Evolutionary conservation across 1,140 invertebrate genomes (phyloP).

Genomic region (Drosophila tsacasi): DNA sequence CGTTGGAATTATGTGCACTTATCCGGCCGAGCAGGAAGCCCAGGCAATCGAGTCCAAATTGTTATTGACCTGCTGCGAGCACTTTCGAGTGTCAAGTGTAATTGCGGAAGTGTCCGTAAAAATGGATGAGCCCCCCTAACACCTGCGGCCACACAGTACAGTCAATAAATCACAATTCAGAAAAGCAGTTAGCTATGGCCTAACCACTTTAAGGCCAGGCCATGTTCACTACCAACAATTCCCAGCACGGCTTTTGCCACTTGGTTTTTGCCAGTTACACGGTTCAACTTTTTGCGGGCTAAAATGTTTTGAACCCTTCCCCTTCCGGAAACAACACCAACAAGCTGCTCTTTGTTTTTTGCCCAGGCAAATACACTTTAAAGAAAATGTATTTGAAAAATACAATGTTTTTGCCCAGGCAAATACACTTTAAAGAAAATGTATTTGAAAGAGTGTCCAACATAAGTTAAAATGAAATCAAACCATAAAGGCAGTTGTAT

Average conservation of each 20-base stretch:
- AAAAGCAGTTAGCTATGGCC: conserved; percentile 21
- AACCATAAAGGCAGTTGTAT: not conserved
- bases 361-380: not conserved
- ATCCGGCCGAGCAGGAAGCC: conserved; percentile 51
- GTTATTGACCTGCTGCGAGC: conserved; percentile 60
- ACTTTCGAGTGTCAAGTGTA: conserved; percentile 50
- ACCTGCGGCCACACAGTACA: conserved; percentile 55
- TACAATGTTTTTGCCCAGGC: conserved; percentile 8
- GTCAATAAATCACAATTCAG: conserved; percentile 68
- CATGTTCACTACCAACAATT: conserved; percentile 22
- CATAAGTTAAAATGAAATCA: not conserved
- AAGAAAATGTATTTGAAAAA: too few relatives aligned
- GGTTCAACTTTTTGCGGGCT: conserved; percentile 52
- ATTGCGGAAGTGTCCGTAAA: conserved; percentile 66
- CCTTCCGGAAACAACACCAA: conserved; percentile 15
- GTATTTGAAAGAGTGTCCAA: not conserved
- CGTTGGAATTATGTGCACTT: conserved; percentile 63
- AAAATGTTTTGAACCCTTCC: conserved; percentile 23
- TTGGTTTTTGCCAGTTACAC: conserved; percentile 23
- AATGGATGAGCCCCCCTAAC: conserved; percentile 12
- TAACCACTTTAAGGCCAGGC: conserved; percentile 2
- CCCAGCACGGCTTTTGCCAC: conserved; percentile 20
- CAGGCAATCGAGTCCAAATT: conserved; percentile 51
- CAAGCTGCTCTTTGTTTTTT: conserved; percentile 4
- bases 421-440: conserved; percentile 4